Conservation (phyloP, 2,113 vertebrate genomes). For the Thermophis baileyi region DNA sequence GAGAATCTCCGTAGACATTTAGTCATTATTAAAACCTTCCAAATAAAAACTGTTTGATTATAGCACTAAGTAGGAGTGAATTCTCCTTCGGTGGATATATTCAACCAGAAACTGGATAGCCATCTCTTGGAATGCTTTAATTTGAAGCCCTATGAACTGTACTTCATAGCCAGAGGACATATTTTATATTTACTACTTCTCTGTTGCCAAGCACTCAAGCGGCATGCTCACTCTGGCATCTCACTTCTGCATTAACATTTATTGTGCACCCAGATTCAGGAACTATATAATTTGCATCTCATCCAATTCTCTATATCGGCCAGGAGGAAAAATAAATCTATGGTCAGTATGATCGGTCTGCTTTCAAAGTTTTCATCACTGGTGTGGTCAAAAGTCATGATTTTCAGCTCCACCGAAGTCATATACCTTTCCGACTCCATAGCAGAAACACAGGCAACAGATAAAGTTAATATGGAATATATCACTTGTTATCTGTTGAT, state of each 20-base stretch:
- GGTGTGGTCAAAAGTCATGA: not conserved
- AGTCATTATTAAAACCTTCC: not conserved
- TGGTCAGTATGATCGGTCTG: not conserved
- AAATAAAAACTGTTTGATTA: not conserved
- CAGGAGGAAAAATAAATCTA: not conserved
- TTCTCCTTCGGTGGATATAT: not conserved
- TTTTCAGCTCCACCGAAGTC: not conserved
- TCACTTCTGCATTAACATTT: not conserved
- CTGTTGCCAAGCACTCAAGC: not conserved
- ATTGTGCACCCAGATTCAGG: not conserved
- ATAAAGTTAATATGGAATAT: not conserved
- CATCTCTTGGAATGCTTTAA: not conserved
- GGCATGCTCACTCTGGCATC: not conserved
- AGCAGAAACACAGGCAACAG: not conserved
- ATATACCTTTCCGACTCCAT: not conserved
- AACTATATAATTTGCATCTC: not conserved
- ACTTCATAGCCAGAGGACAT: not conserved
- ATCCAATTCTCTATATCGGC: not conserved
- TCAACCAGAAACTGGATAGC: not conserved
- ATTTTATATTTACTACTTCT: not conserved
- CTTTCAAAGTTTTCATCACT: not conserved
- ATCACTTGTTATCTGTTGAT: not conserved
- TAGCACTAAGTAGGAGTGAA: not conserved
- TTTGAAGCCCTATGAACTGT: not conserved
- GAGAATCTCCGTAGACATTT: not conserved